Base-by-base conservation (phyloP, 2,797 vertebrate species). In the Lepus oiostolus region DNA sequence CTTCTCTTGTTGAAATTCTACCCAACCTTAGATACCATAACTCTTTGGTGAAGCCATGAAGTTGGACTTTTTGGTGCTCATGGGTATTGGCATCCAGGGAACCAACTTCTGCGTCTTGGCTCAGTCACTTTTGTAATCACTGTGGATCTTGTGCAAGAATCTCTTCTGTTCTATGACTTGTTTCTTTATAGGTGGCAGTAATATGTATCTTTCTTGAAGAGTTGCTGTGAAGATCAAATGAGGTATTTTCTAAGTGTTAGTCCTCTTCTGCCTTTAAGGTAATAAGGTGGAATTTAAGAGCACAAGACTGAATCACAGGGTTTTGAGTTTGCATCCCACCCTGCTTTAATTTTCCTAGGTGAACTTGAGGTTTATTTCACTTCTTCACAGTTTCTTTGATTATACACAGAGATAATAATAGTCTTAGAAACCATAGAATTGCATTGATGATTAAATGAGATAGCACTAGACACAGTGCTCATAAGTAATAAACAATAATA, bases 381-480 rank as follows among this genome's bases (percentile, higher is more conserved):
- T 9, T 68, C 30, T 83, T 88, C 35, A 32, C 35, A 62, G 52
- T 3, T 28, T 83, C 50, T 14, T 93, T 42, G 74, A 83, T 95
- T 85, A 42, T 38, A 93, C 8, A 7, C 42, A 5, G 28, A 54
- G 2, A 74, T 62, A 62, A 90, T 79, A 70, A 72, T 58, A 82
- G 32, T n/a, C 70, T 50, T 76, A 85, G 19, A 85, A 77, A 60
- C 85, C 47, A 67, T 74, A 60, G 63, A 47, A 72, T 79, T 83
- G 32, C 30, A 50, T 0, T 75, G 35, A 93, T 22, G 62, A 93
- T 84, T 95, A 83, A 90, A 86, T 72, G 58, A 77, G 62, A 94
- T 62, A 83, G 60, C 47, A 83, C 58, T 88, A 70, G 82, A 62
- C 26, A 50, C 32, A 47, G 24, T 74, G 75, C 83, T 35, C 50